Conservation (phyloP, 2,113 vertebrate species). For the Tachuris rubrigastra region DNA sequence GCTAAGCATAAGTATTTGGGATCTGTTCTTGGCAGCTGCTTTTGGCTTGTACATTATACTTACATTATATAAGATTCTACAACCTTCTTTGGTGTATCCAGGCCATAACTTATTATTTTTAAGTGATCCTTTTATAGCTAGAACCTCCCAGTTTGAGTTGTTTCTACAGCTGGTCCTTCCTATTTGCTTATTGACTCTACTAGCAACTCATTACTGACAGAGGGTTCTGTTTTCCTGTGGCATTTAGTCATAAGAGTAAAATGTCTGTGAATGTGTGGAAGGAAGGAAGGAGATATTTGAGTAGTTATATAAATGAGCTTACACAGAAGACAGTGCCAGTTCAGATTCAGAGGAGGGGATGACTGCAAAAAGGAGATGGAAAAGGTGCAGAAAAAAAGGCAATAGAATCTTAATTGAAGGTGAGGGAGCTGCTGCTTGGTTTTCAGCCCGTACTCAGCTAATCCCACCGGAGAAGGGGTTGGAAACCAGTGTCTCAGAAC, state of each 20-base stretch:
- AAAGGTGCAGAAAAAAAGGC: background rate
- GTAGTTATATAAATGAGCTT: background rate
- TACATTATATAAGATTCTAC: background rate
- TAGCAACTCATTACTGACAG: background rate
- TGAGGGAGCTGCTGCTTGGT: background rate
- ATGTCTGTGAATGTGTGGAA: background rate
- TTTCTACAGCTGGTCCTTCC: constrained; percentile 36
- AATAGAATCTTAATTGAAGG: background rate
- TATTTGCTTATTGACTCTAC: constrained; percentile 38
- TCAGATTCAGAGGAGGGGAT: background rate
- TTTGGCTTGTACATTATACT: background rate
- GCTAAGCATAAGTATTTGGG: background rate
- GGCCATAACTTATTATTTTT: background rate
- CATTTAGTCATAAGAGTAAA: background rate
- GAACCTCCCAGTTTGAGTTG: constrained; percentile 2
- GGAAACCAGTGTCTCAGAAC: background rate
- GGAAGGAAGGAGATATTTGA: background rate
- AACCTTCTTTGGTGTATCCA: background rate
- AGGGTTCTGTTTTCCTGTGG: constrained; percentile 11
- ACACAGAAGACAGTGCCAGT: background rate
- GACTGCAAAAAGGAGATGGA: background rate
- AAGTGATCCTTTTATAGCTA: constrained; percentile 5
- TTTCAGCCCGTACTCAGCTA: background rate
- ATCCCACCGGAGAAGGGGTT: background rate
- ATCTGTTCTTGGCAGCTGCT: background rate